These are phyloP conservation scores for Aspiorhynchus laticeps DNA, from an alignment of 2,113 vertebrate genomes.

Conservation along the genomic window DNA sequence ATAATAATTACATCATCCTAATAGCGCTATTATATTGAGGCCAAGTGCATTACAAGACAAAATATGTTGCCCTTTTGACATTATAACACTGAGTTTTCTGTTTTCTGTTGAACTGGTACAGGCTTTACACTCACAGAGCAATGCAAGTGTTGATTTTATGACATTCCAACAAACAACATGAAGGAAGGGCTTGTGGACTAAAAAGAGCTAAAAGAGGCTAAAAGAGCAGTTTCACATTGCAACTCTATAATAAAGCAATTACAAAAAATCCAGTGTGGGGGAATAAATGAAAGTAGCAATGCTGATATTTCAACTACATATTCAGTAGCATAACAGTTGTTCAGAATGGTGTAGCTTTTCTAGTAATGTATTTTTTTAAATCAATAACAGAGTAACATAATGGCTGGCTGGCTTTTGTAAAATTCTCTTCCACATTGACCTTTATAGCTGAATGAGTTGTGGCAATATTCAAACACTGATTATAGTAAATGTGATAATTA, in stretches of 20 bases:
- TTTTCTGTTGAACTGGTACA: not conserved
- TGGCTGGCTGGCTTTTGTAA: not conserved
- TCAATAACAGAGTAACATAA: not conserved
- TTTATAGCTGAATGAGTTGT: too few species aligned
- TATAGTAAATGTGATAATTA: too few species aligned
- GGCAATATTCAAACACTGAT: too few species aligned
- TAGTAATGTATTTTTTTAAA: too few species aligned
- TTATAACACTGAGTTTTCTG: not conserved
- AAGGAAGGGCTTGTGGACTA: not conserved
- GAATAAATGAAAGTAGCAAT: not conserved
- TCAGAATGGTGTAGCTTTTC: not conserved
- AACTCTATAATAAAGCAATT: not conserved
- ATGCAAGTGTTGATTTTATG: not conserved
- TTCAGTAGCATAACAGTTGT: not conserved
- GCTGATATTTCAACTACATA: not conserved
- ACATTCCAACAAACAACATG: not conserved
- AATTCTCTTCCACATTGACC: too few species aligned
- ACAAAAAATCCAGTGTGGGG: not conserved
- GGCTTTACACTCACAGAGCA: not conserved
- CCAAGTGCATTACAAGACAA: slow-evolving; percentile 6
- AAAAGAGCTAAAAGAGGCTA: too few species aligned
- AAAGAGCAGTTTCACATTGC: not conserved
- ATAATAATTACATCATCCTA: not conserved
- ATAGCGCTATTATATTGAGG: slow-evolving; percentile 1
- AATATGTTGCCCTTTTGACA: not conserved